These are phyloP conservation scores for Lochmaea crataegi DNA, from an alignment of 2,888 invertebrate genomes.

Conservation along the genomic window DNA sequence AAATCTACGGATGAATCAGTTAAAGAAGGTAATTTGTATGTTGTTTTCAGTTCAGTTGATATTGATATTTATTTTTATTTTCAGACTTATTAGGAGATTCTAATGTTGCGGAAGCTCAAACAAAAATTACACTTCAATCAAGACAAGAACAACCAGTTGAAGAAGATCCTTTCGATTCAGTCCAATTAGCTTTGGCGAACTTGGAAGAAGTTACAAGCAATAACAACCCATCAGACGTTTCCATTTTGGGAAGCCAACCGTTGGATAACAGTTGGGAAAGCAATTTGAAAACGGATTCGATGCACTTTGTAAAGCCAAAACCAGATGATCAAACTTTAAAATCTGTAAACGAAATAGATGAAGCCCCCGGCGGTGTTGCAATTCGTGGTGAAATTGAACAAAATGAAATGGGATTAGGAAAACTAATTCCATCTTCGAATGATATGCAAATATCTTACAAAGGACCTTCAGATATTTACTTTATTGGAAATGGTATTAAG, in stretches of 20 bases:
- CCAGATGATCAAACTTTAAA: neutral
- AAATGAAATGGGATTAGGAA: constrained; percentile 32
- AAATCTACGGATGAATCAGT: neutral
- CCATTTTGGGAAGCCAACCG: constrained; percentile 37
- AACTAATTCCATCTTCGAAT: constrained; percentile 39
- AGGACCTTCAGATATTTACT: constrained; percentile 53
- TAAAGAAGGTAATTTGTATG: neutral
- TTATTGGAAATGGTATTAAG: constrained; percentile 61
- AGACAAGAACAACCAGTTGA: constrained; percentile 1
- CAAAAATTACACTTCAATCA: neutral
- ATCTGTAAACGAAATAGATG: neutral
- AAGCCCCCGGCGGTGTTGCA: neutral
- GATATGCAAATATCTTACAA: constrained; percentile 26
- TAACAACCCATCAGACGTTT: neutral
- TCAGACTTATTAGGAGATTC: neutral
- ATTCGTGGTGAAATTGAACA: constrained; percentile 22
- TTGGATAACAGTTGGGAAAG: constrained; percentile 35
- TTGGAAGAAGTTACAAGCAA: neutral
- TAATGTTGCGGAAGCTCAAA: neutral
- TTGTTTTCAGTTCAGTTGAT: neutral
- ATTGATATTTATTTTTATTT: neutral
- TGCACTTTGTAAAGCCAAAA: neutral
- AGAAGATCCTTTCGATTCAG: neutral
- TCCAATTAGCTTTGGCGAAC: neutral
- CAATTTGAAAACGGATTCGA: constrained; percentile 16